These are phyloP conservation scores for Chydorus sphaericus DNA, from an alignment of 2,888 invertebrate genomes.

Conservation along the genomic window DNA sequence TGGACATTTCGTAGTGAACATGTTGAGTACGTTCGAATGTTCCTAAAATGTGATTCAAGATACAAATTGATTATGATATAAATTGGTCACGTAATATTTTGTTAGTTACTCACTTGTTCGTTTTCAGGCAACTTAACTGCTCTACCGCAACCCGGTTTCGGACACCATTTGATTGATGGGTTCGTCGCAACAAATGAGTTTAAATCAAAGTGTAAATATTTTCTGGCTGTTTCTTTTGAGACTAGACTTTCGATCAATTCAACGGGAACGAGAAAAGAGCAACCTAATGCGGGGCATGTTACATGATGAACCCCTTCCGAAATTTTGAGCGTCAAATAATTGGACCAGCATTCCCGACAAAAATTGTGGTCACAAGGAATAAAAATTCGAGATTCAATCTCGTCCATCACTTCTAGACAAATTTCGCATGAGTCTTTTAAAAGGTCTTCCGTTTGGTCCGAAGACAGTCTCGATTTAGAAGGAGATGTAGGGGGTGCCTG, in stretches of 20 bases:
- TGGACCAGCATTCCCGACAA: constrained; percentile 48
- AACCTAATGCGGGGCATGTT: constrained; percentile 47
- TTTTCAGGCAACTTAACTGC: constrained; percentile 46
- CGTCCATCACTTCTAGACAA: constrained; percentile 36
- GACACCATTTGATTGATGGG: constrained; percentile 54
- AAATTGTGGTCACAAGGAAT: constrained; percentile 47
- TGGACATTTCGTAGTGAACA: constrained; percentile 22
- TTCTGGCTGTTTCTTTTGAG: constrained; percentile 45
- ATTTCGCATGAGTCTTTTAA: constrained; percentile 39
- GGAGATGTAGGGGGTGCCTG: neutral
- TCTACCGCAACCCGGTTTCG: constrained; percentile 47
- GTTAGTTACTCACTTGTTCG: constrained; percentile 27
- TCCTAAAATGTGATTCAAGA: constrained; percentile 16
- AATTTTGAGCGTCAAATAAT: constrained; percentile 47
- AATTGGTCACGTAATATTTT: neutral
- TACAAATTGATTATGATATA: neutral
- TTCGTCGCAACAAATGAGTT: constrained; percentile 46
- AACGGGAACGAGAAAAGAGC: constrained; percentile 45
- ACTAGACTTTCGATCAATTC: constrained; percentile 49
- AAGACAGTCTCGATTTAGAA: constrained; percentile 18
- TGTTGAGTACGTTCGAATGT: constrained; percentile 16
- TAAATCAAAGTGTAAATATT: constrained; percentile 52
- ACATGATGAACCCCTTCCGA: constrained; percentile 49
- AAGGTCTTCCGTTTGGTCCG: neutral
- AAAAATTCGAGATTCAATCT: constrained; percentile 36